Evolutionary conservation across 2,113 vertebrate species (phyloP).

Genomic region (Choloepus hoffmanni): DNA sequence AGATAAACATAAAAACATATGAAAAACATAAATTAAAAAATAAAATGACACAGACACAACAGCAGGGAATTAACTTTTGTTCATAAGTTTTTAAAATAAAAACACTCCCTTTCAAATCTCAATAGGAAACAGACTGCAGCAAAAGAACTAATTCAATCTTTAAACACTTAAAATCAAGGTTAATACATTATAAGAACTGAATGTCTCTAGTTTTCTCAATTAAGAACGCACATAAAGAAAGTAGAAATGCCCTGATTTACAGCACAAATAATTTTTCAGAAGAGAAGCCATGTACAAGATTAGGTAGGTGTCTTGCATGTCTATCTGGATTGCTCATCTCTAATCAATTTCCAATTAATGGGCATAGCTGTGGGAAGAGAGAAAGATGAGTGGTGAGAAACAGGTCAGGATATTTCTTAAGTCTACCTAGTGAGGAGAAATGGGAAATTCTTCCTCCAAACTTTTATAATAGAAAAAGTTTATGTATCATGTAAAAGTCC

Average conservation of each 20-base stretch:
- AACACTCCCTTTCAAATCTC: constrained; percentile 36
- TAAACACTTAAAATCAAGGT: not conserved
- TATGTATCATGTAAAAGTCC: not conserved
- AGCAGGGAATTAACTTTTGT: not conserved
- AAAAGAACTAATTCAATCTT: constrained; percentile 4
- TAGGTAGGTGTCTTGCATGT: not conserved
- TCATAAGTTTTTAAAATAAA: constrained; percentile 41
- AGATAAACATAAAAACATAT: constrained; percentile 29
- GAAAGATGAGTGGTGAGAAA: not conserved
- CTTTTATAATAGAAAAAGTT: not conserved
- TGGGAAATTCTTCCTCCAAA: not conserved
- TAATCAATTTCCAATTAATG: not conserved
- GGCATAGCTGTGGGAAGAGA: not conserved
- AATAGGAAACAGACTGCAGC: not conserved
- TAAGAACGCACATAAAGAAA: not conserved
- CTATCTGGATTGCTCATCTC: not conserved
- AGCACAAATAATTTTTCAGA: not conserved
- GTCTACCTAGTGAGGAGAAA: not conserved
- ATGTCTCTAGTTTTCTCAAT: not conserved
- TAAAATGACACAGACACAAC: not conserved
- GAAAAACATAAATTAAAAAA: constrained; percentile 32
- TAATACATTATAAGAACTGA: not conserved
- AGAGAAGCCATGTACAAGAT: not conserved
- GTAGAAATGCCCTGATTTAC: not conserved
- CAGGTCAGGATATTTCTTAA: not conserved